phyloP scores from a whole-genome alignment of 2,113 vertebrate species.

The Lota lota region DNA sequence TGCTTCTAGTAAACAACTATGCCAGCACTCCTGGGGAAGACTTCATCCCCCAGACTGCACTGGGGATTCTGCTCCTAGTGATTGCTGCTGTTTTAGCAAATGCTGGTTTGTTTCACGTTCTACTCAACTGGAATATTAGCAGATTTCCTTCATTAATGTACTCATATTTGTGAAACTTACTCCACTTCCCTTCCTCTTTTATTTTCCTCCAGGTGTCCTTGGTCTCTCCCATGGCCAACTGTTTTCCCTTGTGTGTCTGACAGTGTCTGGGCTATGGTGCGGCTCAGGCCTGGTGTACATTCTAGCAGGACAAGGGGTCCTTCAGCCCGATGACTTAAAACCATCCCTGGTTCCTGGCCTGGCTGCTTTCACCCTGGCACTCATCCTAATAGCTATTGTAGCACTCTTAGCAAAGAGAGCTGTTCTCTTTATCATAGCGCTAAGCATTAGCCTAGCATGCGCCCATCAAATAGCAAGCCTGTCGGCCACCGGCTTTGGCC shows the following conservation, averaged over 20 bases:
- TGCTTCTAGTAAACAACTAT: constrained; percentile 80
- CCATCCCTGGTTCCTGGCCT: constrained; percentile 78
- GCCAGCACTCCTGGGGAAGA: constrained; percentile 39
- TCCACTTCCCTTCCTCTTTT: neutral
- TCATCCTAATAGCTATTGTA: constrained; percentile 70
- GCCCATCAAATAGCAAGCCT: constrained; percentile 78
- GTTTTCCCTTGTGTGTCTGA: constrained; percentile 76
- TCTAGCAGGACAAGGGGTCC: constrained; percentile 68
- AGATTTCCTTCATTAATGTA: neutral
- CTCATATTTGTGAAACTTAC: neutral
- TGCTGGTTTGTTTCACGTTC: constrained; percentile 69
- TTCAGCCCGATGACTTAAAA: constrained; percentile 39
- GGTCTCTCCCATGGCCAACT: constrained; percentile 61
- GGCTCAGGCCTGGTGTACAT: constrained; percentile 77
- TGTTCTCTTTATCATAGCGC: constrained; percentile 66
- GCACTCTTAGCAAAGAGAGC: constrained; percentile 66
- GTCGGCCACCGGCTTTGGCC: constrained; percentile 62
- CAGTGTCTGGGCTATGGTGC: constrained; percentile 79
- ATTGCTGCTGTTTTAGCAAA: constrained; percentile 72
- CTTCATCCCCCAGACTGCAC: constrained; percentile 73
- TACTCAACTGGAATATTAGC: neutral
- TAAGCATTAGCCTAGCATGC: constrained; percentile 72
- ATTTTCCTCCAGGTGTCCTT: constrained; percentile 69
- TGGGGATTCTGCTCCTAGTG: constrained; percentile 81
- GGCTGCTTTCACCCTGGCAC: constrained; percentile 71